Base-by-base conservation (phyloP, 1,140 invertebrate species). In the Acromyrmex heyeri region DNA sequence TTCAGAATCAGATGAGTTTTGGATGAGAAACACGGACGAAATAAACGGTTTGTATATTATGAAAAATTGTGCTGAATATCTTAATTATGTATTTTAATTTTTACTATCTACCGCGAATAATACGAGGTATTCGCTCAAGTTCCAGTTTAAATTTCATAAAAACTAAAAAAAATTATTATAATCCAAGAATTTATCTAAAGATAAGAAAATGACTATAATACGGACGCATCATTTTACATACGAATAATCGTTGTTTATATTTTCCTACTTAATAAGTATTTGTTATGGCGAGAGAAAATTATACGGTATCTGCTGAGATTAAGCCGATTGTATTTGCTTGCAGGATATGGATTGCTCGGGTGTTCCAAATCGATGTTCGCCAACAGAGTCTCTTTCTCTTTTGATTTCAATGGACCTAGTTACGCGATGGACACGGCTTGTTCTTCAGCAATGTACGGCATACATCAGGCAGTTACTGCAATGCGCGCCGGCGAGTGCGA, bases 401-500 rank as follows among this genome's bases (percentile, higher is more conserved):
- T 99, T 95, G 98, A 99, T 92, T 98, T 99, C 85, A 97, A 95
- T 89, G 97, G 99, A 16, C 99, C 99, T 2, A 99, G 98, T 94
- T 99, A 97, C 94, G 97, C 98, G 5, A 95, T 99, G 7, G 99
- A 99, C 95, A 99, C 99, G 10, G 99, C 99, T 0, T 99, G 99
- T 95, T 99, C 99, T 0, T 99, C 98, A 87, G 98, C 98, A 70
- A 94, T 99, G 92, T 97, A 98, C 92, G 99, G 98, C 1, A 94
- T 99, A 91, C 97, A 98, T 91, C 97, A 99, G 92, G 99, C 99
- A 16, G 96, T 98, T 16, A 94, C 95, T 8, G 97, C 98, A 18
- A 99, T 99, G 65, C 96, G 97, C 57, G 95, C 96, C 38, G 98
- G 98, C 1, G 97, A 98, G 91, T 99, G 98, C 95, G 99, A 99